Base-by-base conservation (phyloP, 2,113 vertebrate genomes). In the Lampris megalopsis region DNA sequence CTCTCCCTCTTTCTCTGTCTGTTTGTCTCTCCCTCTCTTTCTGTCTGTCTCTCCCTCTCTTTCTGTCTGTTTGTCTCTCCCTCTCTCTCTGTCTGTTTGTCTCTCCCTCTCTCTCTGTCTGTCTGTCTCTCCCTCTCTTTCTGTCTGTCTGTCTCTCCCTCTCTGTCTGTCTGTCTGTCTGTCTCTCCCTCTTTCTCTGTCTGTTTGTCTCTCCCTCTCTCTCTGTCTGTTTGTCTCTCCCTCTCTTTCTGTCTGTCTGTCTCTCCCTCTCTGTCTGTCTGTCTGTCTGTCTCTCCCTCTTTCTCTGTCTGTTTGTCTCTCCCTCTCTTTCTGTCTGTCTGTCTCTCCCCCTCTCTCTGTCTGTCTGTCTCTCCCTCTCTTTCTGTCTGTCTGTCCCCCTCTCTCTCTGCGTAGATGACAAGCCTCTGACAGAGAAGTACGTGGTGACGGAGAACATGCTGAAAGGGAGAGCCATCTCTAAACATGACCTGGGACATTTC, bases 401-500 rank as follows among this genome's bases (percentile, higher is more conserved):
- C 42, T 6, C 52, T 54, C 71, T 41, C 7, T 48, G 5, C 60
- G 2, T 89, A 95, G 96, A 80, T 5, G 92, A 96, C 52, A 91
- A 96, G n/a, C 96, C 96, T 0, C 92, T 97, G 86, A 98, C 96
- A 0, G 93, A 94, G 41, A 80, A 78, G 35, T 97, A 97, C 89
- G 75, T 75, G 0, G 93, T 89, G 48, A 83, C 93, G 0, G 92
- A 95, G 76, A 94, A 94, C 57, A 88, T 80, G 64, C 72, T 93
- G 0, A 92, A 73, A 48, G 95, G 95, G 6, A 84, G 95, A 63
- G 94, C 95, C 77, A 96, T 98, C 87, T 98, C 97, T 75, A 96
- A 96, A 86, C 92, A 95, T 0, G 97, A 98, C 82, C 93, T 98
- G 57, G 95, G 95, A 53, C 95, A 97, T 81, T 97, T 96, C 92